Base-by-base conservation (phyloP, 1,140 invertebrate species). In the Eumeta japonica region DNA sequence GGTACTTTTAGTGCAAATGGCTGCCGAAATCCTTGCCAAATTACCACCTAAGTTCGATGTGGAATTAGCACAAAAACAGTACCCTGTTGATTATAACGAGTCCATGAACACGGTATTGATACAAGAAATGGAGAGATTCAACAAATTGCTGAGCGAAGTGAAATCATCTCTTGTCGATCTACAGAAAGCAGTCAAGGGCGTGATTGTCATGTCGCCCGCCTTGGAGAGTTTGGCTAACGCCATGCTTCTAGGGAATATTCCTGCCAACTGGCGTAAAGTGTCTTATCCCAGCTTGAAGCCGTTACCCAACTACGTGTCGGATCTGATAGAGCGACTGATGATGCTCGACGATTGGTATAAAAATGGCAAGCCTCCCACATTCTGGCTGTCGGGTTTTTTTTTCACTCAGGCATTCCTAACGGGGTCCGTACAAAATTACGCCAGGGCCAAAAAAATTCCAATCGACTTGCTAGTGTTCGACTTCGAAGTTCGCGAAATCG, bases 391-490 rank as follows among this genome's bases (percentile, higher is more conserved):
- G 0, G 94, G 92, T 7, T 95, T 97, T 63, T 97, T 90, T 55
- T 96, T 96, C 59, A 92, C 91, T 0, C 92, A 97, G 72, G 91
- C 90, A 0, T 97, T 97, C 65, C 75, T 97, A 10, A 96, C 94
- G 5, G 93, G 89, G 2, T 89, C 88, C 1, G 83, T 92, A 48
- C 94, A 97, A 70, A 96, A 97, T 67, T 96, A 79, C 68, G 93
- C 94, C 1, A 75, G 94, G 39, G 88, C 88, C 56, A 88, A 88
- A 49, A 85, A 83, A 52, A 89, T 94, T 48, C 88, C 92, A 2
- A 94, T 96, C 28, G 92, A 96, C 75, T 83, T 87, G 37, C 67
- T 95, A 3, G 80, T 82, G 17, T 94, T 91, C 59, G 85, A 92
- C 60, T 94, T 87, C 57, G 77, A 87, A 55, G 83, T 90, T 43